Evolutionary conservation across 2,888 invertebrate species (phyloP).

Genomic region (Drosophila pullipes): DNA sequence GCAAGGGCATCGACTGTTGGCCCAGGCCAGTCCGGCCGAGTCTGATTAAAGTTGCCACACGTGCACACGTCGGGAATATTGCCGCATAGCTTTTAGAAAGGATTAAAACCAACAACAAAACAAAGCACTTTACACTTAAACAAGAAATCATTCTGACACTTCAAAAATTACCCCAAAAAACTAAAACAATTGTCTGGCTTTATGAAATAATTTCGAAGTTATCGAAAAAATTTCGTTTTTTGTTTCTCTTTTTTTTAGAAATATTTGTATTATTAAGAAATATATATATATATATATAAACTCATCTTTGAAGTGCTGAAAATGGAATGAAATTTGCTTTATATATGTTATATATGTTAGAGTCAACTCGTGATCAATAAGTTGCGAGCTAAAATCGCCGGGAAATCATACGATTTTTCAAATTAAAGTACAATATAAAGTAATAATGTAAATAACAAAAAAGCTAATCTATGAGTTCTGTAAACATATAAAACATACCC

Average conservation of each 20-base stretch:
- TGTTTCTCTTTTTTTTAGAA: neutral
- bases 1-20: conserved; percentile 51
- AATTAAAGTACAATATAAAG: no score
- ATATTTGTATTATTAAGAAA: neutral
- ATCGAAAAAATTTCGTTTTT: neutral
- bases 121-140: neutral
- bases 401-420: no score
- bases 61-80: conserved; percentile 1
- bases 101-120: neutral
- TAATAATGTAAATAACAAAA: neutral
- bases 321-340: neutral
- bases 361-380: neutral
- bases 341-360: neutral
- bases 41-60: conserved; percentile 53
- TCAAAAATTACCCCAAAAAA: neutral
- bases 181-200: neutral
- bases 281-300: neutral
- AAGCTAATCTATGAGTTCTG: neutral
- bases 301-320: neutral
- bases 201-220: neutral
- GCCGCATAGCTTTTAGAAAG: conserved; percentile 14
- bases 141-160: neutral
- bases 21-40: conserved; percentile 21
- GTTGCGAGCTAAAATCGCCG: neutral
- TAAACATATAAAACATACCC: neutral